These are phyloP conservation scores for Tigriopus californicus DNA, from an alignment of 2,888 invertebrate species.

Conservation along the genomic window DNA sequence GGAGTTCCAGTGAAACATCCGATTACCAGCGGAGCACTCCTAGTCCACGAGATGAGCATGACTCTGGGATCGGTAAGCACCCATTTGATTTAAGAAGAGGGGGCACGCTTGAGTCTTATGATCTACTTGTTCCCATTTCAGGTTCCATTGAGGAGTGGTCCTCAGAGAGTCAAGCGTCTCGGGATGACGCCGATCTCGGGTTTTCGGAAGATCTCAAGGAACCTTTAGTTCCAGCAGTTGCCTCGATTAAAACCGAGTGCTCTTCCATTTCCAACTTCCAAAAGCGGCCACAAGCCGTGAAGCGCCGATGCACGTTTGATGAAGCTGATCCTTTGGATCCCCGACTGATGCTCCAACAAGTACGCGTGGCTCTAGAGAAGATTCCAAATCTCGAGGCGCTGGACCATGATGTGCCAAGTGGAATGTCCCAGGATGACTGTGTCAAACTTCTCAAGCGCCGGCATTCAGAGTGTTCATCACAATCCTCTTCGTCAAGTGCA, in stretches of 20 bases:
- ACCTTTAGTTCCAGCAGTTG: too few species aligned
- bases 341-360: not conserved
- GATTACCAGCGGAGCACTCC: constrained; percentile 12
- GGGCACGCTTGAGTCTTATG: not conserved
- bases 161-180: too few species aligned
- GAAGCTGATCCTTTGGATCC: too few species aligned
- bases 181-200: too few species aligned
- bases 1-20: constrained; percentile 8
- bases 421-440: not conserved
- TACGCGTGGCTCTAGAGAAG: constrained; percentile 8
- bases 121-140: not conserved
- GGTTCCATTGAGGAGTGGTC: not conserved
- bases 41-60: not conserved
- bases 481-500: not conserved
- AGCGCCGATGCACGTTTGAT: too few species aligned
- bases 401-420: not conserved
- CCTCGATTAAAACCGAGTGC: too few species aligned
- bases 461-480: not conserved
- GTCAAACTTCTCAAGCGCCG: constrained; percentile 1
- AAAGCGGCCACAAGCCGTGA: too few species aligned
- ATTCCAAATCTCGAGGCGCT: not conserved
- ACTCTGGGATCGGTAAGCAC: not conserved
- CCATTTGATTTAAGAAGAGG: not conserved
- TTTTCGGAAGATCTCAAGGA: too few species aligned
- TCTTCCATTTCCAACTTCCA: too few species aligned